Conservation (phyloP, 92 coral and sea anemone genomes). For the Diadumene lineata region DNA sequence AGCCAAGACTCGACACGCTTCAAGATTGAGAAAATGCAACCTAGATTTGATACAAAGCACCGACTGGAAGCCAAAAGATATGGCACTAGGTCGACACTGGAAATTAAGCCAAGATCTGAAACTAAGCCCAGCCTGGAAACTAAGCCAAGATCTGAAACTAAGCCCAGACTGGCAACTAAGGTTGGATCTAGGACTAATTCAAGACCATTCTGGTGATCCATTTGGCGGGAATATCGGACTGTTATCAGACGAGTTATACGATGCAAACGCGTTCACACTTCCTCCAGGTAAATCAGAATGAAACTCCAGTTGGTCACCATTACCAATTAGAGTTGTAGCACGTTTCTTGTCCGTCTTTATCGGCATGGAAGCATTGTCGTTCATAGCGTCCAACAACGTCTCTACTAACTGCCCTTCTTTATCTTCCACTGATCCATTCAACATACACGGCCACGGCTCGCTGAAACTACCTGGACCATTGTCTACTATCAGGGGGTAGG, state of each 20-base stretch:
- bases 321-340: conserved; percentile 51
- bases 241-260: conserved; percentile 66
- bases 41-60: too few relatives aligned
- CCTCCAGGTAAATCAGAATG: conserved; percentile 80
- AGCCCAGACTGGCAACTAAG: background rate
- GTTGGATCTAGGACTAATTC: background rate
- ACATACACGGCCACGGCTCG: conserved; percentile 83
- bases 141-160: background rate
- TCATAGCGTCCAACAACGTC: conserved; percentile 95
- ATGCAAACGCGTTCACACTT: conserved; percentile 86
- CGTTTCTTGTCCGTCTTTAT: conserved; percentile 68
- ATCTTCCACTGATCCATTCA: conserved; percentile 72
- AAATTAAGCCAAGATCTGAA: background rate
- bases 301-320: conserved; percentile 80
- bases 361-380: conserved; percentile 76
- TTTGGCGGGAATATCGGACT: conserved; percentile 80
- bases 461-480: conserved; percentile 94
- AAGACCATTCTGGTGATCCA: conserved; percentile 78
- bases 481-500: conserved; percentile 80
- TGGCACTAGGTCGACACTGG: too few relatives aligned
- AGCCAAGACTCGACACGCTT: too few relatives aligned
- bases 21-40: too few relatives aligned
- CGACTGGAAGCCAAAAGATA: too few relatives aligned
- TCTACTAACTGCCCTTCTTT: conserved; percentile 93
- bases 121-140: too few relatives aligned